Percentiles rank a stretch among this genome's conserved stretches.
phyloP scores from a whole-genome alignment of 2,888 invertebrate species.

The Tigriopus californicus region DNA sequence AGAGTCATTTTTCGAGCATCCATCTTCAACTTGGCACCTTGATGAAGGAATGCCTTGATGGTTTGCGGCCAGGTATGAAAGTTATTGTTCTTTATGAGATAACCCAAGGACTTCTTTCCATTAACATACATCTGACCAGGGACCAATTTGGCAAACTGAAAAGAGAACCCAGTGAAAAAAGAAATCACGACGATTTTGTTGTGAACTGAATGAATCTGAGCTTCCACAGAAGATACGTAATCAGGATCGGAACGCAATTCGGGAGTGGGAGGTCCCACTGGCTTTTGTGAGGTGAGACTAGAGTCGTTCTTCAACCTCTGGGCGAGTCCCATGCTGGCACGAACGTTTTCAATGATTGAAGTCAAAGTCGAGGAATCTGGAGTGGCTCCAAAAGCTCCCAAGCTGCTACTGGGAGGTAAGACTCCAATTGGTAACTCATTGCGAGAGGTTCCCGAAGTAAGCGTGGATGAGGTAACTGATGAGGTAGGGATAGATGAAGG shows the following conservation, averaged over 20 bases:
- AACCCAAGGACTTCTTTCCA: neutral
- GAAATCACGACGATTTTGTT: neutral
- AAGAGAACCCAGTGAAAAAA: neutral
- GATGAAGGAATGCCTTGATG: neutral
- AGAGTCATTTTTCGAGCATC: neutral
- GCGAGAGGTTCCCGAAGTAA: neutral
- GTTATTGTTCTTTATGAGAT: neutral
- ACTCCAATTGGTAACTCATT: neutral
- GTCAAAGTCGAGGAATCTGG: neutral
- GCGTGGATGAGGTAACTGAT: neutral
- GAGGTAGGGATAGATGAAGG: neutral
- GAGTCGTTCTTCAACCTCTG: no score
- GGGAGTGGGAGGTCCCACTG: neutral
- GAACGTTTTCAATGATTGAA: neutral
- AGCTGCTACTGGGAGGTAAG: neutral
- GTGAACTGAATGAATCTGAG: neutral
- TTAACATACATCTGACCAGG: constrained; percentile 10
- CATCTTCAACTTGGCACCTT: neutral
- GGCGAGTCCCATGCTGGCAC: no score
- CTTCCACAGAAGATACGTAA: neutral
- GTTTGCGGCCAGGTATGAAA: constrained; percentile 1
- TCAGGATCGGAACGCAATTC: neutral
- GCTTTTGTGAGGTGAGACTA: neutral
- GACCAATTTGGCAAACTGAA: neutral
- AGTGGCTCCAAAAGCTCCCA: neutral